phyloP scores from a whole-genome alignment of 92 coral and sea anemone species.

The Galaxea fascicularis region DNA sequence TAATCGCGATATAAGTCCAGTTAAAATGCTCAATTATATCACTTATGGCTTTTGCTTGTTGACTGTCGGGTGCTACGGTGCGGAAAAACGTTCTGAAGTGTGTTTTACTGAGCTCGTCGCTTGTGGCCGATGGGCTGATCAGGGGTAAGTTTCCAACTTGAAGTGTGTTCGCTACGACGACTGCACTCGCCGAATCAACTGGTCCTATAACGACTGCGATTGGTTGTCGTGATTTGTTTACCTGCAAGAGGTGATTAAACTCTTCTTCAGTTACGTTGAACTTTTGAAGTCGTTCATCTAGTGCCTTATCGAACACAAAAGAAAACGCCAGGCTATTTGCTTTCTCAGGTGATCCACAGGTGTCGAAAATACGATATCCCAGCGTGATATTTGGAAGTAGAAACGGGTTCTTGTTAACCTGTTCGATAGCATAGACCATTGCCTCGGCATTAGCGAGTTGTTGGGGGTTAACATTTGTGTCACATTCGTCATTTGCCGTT shows the following conservation, averaged over 20 bases:
- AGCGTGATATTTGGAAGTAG: constrained; percentile 74
- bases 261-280: constrained; percentile 34
- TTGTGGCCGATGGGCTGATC: constrained; percentile 85
- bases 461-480: constrained; percentile 60
- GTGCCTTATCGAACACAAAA: constrained; percentile 56
- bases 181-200: constrained; percentile 76
- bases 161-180: constrained; percentile 78
- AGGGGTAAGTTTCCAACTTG: constrained; percentile 78
- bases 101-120: constrained; percentile 77
- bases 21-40: constrained; percentile 83
- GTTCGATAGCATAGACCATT: constrained; percentile 76
- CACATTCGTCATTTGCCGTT: constrained; percentile 64
- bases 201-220: constrained; percentile 73
- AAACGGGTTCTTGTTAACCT: constrained; percentile 62
- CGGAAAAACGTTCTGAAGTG: constrained; percentile 80
- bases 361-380: constrained; percentile 80
- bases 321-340: constrained; percentile 75
- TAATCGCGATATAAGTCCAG: constrained; percentile 83
- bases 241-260: neutral
- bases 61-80: constrained; percentile 86
- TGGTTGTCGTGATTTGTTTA: constrained; percentile 26
- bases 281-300: constrained; percentile 19
- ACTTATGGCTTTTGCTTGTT: constrained; percentile 82
- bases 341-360: constrained; percentile 65
- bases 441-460: constrained; percentile 81